Evolutionary conservation across 2,113 vertebrate genomes (phyloP).

Genomic region (Myotis davidii): DNA sequence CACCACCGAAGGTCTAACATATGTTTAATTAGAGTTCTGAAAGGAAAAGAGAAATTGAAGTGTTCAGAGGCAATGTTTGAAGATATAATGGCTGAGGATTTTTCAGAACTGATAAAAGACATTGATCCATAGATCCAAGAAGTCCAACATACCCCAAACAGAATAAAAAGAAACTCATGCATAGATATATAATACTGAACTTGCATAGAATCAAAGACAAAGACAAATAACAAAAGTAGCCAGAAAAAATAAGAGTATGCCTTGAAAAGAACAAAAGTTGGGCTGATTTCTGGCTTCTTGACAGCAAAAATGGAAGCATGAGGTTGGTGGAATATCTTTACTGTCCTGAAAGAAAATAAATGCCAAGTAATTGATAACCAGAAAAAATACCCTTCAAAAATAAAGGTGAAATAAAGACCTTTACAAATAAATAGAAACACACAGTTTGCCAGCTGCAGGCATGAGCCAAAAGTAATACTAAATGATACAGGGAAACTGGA

Average conservation of each 20-base stretch:
- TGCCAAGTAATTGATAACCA: not conserved
- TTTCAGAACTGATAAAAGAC: slow-evolving; percentile 19
- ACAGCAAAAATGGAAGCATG: not conserved
- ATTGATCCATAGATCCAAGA: slow-evolving; percentile 4
- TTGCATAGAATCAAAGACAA: not conserved
- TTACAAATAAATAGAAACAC: not conserved
- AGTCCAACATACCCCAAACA: slow-evolving; percentile 16
- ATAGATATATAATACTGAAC: not conserved
- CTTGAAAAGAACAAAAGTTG: slow-evolving; percentile 13
- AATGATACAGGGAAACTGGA: not conserved
- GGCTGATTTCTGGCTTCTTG: not conserved
- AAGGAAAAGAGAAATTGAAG: slow-evolving; percentile 16
- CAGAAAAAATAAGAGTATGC: not conserved
- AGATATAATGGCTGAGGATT: not conserved
- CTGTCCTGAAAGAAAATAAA: slow-evolving; percentile 15
- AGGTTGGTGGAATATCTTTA: not conserved
- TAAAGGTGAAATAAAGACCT: slow-evolving; percentile 28
- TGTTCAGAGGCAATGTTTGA: slow-evolving; percentile 28
- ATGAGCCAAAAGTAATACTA: slow-evolving; percentile 14
- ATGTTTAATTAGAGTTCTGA: not conserved
- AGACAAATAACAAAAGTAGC: not conserved
- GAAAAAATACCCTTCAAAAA: not conserved
- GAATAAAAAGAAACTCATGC: not conserved
- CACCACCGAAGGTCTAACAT: not conserved
- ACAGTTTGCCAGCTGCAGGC: not conserved